Base-by-base conservation (phyloP, 2,113 vertebrate genomes). In the Mellivora capensis region DNA sequence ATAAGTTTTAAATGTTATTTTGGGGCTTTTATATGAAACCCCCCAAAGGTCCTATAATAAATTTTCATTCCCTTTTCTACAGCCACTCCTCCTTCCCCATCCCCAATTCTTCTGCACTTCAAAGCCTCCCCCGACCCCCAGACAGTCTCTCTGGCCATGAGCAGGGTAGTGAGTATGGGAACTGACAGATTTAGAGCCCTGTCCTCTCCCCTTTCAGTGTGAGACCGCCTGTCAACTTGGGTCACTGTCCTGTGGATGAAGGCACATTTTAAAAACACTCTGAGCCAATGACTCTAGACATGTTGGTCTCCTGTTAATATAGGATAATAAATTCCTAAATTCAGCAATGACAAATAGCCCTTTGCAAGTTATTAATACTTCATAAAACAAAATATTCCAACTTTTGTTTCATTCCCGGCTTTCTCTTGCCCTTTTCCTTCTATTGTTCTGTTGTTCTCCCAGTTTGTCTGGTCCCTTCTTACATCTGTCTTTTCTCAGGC, bases 321-420 rank as follows among this genome's bases (percentile, higher is more conserved):
- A 49, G 90, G 49, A 74, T 77, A 96, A 97, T 98, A 96, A 93
- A 96, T 96, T 97, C 96, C 81, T 92, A 85, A 97, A 96, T 96
- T 96, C 84, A 67, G 76, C 80, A 96, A 90, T 97, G 98, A 98
- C 97, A 97, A 97, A 98, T 97, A 80, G 67, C 84, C 87, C 95
- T 96, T 96, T 76, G n/a, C 76, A 89, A 92, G 87, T 96, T 97
- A 94, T 95, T 97, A 98, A 92, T 97, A 90, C 97, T 97, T 95
- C 97, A 82, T 95, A 94, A 96, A 98, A 89, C 95, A 96, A 96
- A 96, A 71, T 67, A 84, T 59, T 72, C n/a, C 67, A 85, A 17
- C 84, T 96, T 83, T 87, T 27, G 34, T 83, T 83, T 84, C 0
- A 7, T 90, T 93, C 54, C 91, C 93, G 91, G 64, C 91, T 96